phyloP scores from a whole-genome alignment of 2,797 vertebrate species.

The Leuciscus waleckii region DNA sequence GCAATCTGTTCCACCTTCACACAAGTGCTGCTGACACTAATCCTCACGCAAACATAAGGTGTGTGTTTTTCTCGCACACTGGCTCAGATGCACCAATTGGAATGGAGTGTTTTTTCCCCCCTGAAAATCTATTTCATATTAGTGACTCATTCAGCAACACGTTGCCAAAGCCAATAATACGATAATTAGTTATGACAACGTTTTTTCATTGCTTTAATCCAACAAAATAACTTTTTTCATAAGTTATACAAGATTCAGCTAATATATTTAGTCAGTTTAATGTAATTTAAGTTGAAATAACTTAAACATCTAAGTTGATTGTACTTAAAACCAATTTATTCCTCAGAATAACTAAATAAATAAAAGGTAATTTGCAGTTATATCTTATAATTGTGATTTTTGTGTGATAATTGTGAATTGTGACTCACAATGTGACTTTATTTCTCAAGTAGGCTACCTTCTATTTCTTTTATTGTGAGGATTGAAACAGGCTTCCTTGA shows the following conservation, averaged over 20 bases:
- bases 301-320: too few relatives aligned
- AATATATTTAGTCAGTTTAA: too few relatives aligned
- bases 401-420: background rate
- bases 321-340: background rate
- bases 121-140: background rate
- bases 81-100: background rate
- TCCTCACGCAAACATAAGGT: slow-evolving; percentile 19
- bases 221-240: too few relatives aligned
- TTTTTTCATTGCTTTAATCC: too few relatives aligned
- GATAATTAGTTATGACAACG: too few relatives aligned
- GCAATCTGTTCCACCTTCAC: slow-evolving; percentile 32
- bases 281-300: too few relatives aligned
- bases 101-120: background rate
- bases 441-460: background rate
- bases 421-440: background rate
- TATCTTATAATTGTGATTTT: background rate
- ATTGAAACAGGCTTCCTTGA: background rate
- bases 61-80: slow-evolving; percentile 4
- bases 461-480: background rate
- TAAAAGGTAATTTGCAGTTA: background rate
- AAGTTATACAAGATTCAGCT: too few relatives aligned
- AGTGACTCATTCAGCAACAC: background rate
- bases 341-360: background rate
- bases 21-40: slow-evolving; percentile 30
- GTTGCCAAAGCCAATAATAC: too few relatives aligned